A percentile compares a stretch with the other conserved stretches of the same genome.
These are phyloP conservation scores for Spodoptera littoralis DNA, from an alignment of 2,888 invertebrate species.

Conservation along the genomic window DNA sequence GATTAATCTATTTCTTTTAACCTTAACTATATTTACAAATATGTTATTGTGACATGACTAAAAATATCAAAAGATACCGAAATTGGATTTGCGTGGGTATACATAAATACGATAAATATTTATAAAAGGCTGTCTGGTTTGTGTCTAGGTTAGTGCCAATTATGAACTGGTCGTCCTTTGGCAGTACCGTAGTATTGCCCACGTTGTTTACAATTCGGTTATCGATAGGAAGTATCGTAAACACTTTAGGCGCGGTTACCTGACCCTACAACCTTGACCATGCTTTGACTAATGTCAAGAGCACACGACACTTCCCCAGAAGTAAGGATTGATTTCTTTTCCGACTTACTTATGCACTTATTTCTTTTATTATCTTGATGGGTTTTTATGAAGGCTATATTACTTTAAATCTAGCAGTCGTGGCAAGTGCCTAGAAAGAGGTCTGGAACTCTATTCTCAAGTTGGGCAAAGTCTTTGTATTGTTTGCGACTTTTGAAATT, in stretches of 20 bases:
- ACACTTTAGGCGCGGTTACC: conserved; percentile 24
- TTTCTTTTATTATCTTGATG: conserved; percentile 1
- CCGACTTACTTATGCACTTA: conserved; percentile 18
- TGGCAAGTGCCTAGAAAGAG: too few species aligned
- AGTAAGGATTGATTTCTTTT: conserved; percentile 24
- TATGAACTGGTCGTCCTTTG: conserved; percentile 62
- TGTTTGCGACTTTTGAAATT: too few species aligned
- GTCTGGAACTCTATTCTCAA: too few species aligned
- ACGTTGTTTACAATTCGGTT: conserved; percentile 25
- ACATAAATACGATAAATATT: conserved; percentile 22
- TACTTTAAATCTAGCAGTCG: neutral
- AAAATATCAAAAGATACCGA: conserved; percentile 8
- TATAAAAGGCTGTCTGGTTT: conserved; percentile 54
- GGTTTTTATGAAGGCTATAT: conserved; percentile 7
- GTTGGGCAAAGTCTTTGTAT: neutral
- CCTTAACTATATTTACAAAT: conserved; percentile 39
- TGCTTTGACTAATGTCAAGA: conserved; percentile 46
- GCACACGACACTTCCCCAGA: conserved; percentile 36
- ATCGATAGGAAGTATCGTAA: conserved; percentile 46
- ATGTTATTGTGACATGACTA: conserved; percentile 6
- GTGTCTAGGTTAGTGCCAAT: conserved; percentile 56
- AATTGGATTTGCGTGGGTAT: conserved; percentile 12
- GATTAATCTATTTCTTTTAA: conserved; percentile 13
- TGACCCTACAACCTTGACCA: conserved; percentile 36
- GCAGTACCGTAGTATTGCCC: conserved; percentile 6